phyloP scores from a whole-genome alignment of 2,113 vertebrate species.

The Pagrus major region DNA sequence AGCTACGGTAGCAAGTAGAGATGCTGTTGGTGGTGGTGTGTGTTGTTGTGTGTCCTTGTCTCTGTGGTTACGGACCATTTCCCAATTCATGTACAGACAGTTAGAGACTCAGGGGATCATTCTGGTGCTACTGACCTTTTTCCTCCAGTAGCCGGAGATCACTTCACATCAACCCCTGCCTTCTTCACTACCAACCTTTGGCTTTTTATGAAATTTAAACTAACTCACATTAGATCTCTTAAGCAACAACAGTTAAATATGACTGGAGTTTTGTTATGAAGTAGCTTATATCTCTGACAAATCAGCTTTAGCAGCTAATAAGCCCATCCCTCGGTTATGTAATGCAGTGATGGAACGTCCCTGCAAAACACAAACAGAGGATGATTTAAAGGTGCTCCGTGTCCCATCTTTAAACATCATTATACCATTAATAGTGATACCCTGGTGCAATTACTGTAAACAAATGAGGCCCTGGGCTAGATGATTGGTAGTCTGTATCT shows the following conservation, averaged over 20 bases:
- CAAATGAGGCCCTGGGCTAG: conserved; percentile 52
- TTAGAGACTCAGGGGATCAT: conserved; percentile 51
- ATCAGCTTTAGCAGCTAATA: conserved; percentile 32
- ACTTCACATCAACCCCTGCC: conserved; percentile 2
- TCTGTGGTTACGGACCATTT: conserved; percentile 54
- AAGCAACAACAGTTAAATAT: neutral
- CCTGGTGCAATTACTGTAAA: conserved; percentile 56
- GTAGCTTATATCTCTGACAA: conserved; percentile 6
- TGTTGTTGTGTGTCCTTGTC: conserved; percentile 29
- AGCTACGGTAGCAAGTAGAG: neutral
- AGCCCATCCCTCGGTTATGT: conserved; percentile 9
- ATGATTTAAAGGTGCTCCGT: conserved; percentile 59
- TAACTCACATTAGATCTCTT: conserved; percentile 10
- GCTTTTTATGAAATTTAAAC: conserved; percentile 7
- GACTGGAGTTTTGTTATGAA: conserved; percentile 1
- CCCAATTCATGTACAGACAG: conserved; percentile 44
- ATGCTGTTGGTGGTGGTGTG: neutral
- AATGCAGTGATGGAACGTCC: conserved; percentile 26
- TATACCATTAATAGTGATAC: conserved; percentile 53
- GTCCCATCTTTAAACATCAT: conserved; percentile 60
- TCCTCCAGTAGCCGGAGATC: conserved; percentile 29
- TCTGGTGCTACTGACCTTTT: conserved; percentile 58
- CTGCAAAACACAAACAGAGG: conserved; percentile 39
- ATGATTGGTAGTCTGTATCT: conserved; percentile 43
- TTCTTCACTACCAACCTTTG: neutral